Conservation (phyloP, 2,888 invertebrate species). For the Hoplodrina blanda region DNA sequence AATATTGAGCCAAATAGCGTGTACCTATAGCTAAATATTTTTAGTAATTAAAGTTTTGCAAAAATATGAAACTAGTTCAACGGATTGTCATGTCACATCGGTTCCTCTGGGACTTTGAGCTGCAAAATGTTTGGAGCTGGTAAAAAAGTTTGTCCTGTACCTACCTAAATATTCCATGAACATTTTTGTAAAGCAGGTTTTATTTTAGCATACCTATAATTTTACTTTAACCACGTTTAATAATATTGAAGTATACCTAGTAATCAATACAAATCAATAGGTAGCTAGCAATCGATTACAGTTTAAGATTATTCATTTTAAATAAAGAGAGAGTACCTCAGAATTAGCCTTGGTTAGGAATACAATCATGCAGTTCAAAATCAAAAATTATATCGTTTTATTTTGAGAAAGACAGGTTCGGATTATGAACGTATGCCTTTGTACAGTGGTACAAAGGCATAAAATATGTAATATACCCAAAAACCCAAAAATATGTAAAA, state of each 20-base stretch:
- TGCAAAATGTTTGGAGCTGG: constrained; percentile 40
- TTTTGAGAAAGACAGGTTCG: no score
- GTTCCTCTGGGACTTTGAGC: constrained; percentile 44
- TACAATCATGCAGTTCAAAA: no score
- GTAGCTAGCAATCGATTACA: not conserved
- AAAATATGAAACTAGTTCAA: constrained; percentile 47
- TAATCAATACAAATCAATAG: no score
- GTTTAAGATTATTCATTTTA: no score
- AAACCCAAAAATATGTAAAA: no score
- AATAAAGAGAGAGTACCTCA: no score
- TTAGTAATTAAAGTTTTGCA: constrained; percentile 40
- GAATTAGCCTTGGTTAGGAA: no score
- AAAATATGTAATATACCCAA: no score
- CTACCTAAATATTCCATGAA: constrained; percentile 38
- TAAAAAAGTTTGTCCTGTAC: constrained; percentile 41
- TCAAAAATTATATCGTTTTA: no score
- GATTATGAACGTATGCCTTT: no score
- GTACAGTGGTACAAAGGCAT: no score
- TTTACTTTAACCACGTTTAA: not conserved
- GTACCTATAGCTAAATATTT: constrained; percentile 23
- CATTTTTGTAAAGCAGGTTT: constrained; percentile 21
- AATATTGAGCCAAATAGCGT: not conserved
- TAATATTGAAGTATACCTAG: no score
- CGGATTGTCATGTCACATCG: constrained; percentile 45
- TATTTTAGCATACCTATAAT: constrained; percentile 12